Conservation (phyloP, 1,140 invertebrate genomes). For the Drosophila varians region DNA sequence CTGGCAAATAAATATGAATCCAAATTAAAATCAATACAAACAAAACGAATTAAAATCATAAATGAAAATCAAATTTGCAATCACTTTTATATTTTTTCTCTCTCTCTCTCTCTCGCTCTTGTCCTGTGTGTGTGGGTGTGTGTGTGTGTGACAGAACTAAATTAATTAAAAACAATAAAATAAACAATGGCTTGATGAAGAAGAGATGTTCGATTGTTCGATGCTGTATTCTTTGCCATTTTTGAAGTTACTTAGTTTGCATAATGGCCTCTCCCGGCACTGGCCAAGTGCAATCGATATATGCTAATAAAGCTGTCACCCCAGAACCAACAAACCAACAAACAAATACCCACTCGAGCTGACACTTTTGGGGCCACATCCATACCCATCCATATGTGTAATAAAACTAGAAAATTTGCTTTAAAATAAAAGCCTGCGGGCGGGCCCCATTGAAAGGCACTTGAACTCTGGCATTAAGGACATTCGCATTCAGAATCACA, state of each 20-base stretch:
- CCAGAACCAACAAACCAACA: no score
- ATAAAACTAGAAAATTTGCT: slow-evolving; percentile 8
- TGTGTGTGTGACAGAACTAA: slow-evolving; percentile 15
- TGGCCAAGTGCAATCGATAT: slow-evolving; percentile 48
- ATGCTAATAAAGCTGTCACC: slow-evolving; percentile 53
- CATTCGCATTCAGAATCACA: background rate
- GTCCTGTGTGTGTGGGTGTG: background rate
- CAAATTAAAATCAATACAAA: slow-evolving; percentile 43
- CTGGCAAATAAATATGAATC: slow-evolving; percentile 25
- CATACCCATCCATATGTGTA: background rate
- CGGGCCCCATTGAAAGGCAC: slow-evolving; percentile 21
- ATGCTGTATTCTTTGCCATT: slow-evolving; percentile 18
- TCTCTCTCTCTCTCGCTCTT: background rate
- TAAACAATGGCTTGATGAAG: slow-evolving; percentile 22
- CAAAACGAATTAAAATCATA: slow-evolving; percentile 53
- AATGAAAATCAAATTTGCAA: slow-evolving; percentile 52
- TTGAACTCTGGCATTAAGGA: slow-evolving; percentile 18
- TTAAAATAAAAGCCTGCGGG: slow-evolving; percentile 9
- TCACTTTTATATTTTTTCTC: slow-evolving; percentile 25
- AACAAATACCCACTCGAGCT: slow-evolving; percentile 3
- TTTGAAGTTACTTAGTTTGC: slow-evolving; percentile 46
- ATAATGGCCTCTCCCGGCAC: slow-evolving; percentile 31
- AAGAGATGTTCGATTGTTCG: background rate
- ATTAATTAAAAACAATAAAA: slow-evolving; percentile 50
- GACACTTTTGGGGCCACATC: slow-evolving; percentile 8